Base-by-base conservation (phyloP, 2,113 vertebrate genomes). In the Leptobrachium ailaonicum region DNA sequence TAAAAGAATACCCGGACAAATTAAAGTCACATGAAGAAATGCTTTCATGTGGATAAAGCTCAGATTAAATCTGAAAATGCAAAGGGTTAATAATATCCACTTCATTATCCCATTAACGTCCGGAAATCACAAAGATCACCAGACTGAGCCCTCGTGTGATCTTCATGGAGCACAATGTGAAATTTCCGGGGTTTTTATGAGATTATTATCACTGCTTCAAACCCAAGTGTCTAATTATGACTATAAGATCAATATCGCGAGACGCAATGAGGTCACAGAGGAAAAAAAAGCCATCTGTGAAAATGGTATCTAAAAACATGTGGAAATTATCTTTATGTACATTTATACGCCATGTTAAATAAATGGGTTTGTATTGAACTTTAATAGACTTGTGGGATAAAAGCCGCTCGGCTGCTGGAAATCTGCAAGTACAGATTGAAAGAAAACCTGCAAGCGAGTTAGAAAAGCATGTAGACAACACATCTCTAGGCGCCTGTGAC, bases 51-150 rank as follows among this genome's bases (percentile, higher is more conserved):
- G 62, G 13, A 13, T 40, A 64, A 6, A 6, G 4, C 2, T 11
- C 3, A 11, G 40, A 20, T 32, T 64, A 64, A 64, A 40, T 13
- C 32, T 2, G 62, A 32, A 64, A 64, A 32, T 64, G 20, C n/a
- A 64, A 64, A 40, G 40, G 62, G 62, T 64, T 40, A 64, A 32
- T 64, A 32, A 32, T 40, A 64, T 11, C 56, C 4, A 60, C 2
- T 60, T 12, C 6, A 60, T 60, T 60, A 60, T 60, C 14, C 62
- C 62, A 6, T 32, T 64, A 64, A 11, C 2, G 9, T 60, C 56
- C 40, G 2, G 40, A 64, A 5, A 40, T 64, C 62, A 64, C 62
- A 64, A 64, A 20, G n/a, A 85, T 68, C 79, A 83, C 73, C 76
- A 78, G 50, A 11, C 11, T 60, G 10, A 12, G 11, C 6, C 6